phyloP scores from a whole-genome alignment of 2,113 vertebrate species.

The Chaenocephalus aceratus region DNA sequence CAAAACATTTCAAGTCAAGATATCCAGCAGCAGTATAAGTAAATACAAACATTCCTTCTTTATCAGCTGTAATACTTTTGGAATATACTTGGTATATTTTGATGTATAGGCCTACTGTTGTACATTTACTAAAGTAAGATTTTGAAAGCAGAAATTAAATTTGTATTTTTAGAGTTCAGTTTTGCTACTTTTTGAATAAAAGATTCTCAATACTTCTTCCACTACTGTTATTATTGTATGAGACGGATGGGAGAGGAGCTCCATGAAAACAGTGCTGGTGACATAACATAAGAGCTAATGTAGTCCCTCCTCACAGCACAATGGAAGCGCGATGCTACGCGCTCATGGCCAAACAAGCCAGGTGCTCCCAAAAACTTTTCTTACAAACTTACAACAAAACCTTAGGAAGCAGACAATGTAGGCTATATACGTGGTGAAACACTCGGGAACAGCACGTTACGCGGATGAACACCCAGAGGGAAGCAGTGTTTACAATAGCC shows the following conservation, averaged over 20 bases:
- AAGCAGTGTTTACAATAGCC: conserved; percentile 74
- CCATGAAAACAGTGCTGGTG: conserved; percentile 38
- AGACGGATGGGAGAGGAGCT: not conserved
- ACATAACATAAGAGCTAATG: conserved; percentile 16
- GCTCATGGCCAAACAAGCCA: not conserved
- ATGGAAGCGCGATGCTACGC: conserved; percentile 11
- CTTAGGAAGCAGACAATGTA: not conserved
- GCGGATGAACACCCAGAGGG: conserved; percentile 23
- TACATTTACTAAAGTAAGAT: too few species aligned
- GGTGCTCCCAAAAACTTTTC: not conserved
- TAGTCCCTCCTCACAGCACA: conserved; percentile 18
- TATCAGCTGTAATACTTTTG: too few species aligned
- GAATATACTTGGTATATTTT: too few species aligned
- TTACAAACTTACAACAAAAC: not conserved
- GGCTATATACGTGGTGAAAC: not conserved
- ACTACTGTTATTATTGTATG: not conserved
- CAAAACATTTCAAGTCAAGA: too few species aligned
- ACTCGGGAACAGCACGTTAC: not conserved
- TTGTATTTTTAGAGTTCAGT: too few species aligned
- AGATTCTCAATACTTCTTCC: too few species aligned
- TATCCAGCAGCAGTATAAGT: too few species aligned
- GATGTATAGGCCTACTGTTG: too few species aligned
- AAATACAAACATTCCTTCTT: too few species aligned
- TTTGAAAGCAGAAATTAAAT: too few species aligned
- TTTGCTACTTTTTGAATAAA: too few species aligned